phyloP scores from a whole-genome alignment of 2,113 vertebrate species.

The Mesembrinibis cayennensis region DNA sequence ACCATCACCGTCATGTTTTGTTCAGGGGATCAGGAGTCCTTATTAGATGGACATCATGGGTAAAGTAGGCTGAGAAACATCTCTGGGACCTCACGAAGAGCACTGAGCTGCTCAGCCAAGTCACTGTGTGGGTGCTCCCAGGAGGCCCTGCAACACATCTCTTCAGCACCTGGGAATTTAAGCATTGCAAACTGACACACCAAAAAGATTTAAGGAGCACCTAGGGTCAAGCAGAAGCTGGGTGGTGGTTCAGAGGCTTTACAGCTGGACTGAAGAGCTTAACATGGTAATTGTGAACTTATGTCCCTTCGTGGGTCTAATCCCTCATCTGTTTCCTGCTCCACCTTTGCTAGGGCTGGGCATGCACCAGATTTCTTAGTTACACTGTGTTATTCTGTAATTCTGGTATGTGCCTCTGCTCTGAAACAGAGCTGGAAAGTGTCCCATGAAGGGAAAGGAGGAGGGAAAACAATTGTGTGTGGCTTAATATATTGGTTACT shows the following conservation, averaged over 20 bases:
- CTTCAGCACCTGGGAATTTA: not conserved
- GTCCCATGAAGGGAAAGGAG: not conserved
- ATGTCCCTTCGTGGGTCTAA: not conserved
- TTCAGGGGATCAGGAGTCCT: not conserved
- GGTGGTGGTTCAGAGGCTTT: not conserved
- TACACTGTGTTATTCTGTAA: slow-evolving; percentile 18
- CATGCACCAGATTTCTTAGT: slow-evolving; percentile 37
- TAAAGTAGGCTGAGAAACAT: not conserved
- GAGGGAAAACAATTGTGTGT: not conserved
- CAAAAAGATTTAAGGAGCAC: slow-evolving; percentile 29
- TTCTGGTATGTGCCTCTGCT: not conserved
- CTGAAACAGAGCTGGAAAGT: not conserved
- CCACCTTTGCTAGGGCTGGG: slow-evolving; percentile 24
- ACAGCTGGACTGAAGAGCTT: slow-evolving; percentile 29
- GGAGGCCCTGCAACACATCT: not conserved
- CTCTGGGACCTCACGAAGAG: not conserved
- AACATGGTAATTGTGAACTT: slow-evolving; percentile 54
- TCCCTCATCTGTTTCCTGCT: slow-evolving; percentile 29
- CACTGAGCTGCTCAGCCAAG: not conserved
- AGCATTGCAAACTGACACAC: not conserved
- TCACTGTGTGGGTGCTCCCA: fast-evolving
- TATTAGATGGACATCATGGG: not conserved
- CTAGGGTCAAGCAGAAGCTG: slow-evolving; percentile 18
- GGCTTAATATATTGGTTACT: not conserved
- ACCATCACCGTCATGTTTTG: not conserved